Evolutionary conservation across 2,113 vertebrate species (phyloP).

Genomic region (Chauna torquata): DNA sequence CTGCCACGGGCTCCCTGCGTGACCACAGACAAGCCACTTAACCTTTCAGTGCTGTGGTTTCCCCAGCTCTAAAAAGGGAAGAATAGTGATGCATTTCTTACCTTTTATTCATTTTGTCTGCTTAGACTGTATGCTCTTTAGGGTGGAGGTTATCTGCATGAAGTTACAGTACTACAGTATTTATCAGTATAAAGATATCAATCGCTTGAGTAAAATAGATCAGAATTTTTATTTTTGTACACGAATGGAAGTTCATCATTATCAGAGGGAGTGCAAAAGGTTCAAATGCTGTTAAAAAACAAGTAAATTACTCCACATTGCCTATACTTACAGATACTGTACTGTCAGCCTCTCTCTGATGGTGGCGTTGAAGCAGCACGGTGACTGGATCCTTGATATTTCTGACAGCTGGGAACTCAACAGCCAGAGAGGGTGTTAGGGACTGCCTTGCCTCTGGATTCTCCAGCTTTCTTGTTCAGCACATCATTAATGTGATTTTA

Average conservation of each 20-base stretch:
- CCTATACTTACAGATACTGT: slow-evolving; percentile 45
- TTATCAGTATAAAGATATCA: slow-evolving; percentile 25
- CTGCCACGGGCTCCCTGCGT: not conserved
- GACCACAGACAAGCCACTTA: slow-evolving; percentile 44
- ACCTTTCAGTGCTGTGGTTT: slow-evolving; percentile 30
- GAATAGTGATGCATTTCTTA: not conserved
- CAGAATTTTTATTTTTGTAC: slow-evolving; percentile 19
- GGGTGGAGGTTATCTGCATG: not conserved
- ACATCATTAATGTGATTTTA: slow-evolving; percentile 38
- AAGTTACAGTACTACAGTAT: not conserved
- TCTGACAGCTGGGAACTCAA: slow-evolving; percentile 66
- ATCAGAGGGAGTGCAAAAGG: not conserved
- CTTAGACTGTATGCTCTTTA: not conserved
- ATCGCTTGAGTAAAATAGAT: not conserved
- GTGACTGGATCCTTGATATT: slow-evolving; percentile 63
- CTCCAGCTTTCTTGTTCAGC: not conserved
- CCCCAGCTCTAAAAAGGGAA: not conserved
- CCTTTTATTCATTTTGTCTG: slow-evolving; percentile 17
- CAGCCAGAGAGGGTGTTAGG: slow-evolving; percentile 18
- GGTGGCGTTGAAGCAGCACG: slow-evolving; percentile 23
- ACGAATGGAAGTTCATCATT: not conserved
- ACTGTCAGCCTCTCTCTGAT: slow-evolving; percentile 69
- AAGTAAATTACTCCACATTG: slow-evolving; percentile 62
- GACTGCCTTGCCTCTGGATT: slow-evolving; percentile 36
- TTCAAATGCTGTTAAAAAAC: slow-evolving; percentile 51